Base-by-base conservation (phyloP, 2,888 invertebrate genomes). In the Heteromurus nitidus region DNA sequence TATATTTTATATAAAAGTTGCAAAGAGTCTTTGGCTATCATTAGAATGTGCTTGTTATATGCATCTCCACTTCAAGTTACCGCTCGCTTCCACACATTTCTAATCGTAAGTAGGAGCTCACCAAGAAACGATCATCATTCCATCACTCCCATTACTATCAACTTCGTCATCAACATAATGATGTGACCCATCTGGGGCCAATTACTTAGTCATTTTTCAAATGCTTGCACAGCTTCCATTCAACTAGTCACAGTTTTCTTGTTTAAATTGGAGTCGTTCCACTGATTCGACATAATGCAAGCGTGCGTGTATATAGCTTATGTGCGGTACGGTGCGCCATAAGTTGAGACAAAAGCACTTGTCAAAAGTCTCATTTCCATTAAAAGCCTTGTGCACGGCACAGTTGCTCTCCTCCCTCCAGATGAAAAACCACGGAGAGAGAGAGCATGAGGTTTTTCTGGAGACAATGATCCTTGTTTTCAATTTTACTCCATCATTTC, bases 171-270 rank as follows among this genome's bases (percentile, higher is more conserved):
- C 77, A 77, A 53, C 77, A 77, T 77, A 77, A 77, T 77, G 77
- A 77, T 77, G 77, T 77, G 77, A 77, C 77, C 77, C 77, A 77
- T 77, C 77, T 77, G 77, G 77, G 77, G 70, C 69, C 77, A 77
- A 77, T 77, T 77, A 77, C 77, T 77, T 69, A 77, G 77, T 64
- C 69, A 77, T 77, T 77, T 77, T 77, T 77, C 70, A 70, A 77
- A 55, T 70, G 53, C 70, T 62, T 70, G 24, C 55, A 55, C 53
- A 64, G 55, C 53, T 77, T 62, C 50, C 44, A 60, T 62, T 53
- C 28, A 58, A 3, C 42, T n/a, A 58, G n/a, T 2, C 30, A 65
- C 20, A 20, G n/a, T 53, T 18, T 20, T 18, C 36, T 58, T 69
- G 69, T 50, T 69, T 58, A 70, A 58, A 47, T 58, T 68, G 24